Conservation (phyloP, 2,888 invertebrate genomes). For the Tromatobia lineatoria region DNA sequence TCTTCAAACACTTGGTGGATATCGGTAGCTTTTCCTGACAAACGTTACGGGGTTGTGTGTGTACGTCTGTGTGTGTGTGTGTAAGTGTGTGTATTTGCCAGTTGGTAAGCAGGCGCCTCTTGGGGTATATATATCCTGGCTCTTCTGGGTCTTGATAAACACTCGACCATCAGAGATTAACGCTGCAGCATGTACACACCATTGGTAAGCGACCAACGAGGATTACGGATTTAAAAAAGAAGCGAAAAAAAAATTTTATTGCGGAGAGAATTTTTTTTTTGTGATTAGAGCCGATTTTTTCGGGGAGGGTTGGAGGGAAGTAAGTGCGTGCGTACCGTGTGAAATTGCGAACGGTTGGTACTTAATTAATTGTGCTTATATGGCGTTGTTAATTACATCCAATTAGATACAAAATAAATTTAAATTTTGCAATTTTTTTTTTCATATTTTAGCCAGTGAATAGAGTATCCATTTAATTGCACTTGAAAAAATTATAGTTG, state of each 20-base stretch:
- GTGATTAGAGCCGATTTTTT: neutral
- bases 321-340: neutral
- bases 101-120: slow-evolving; percentile 76
- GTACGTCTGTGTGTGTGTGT: slow-evolving; percentile 38
- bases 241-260: neutral
- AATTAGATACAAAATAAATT: too few species aligned
- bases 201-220: slow-evolving; percentile 77
- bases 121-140: slow-evolving; percentile 82
- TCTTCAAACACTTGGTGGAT: slow-evolving; percentile 53
- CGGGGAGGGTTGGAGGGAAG: neutral
- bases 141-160: slow-evolving; percentile 80
- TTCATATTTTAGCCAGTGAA: too few species aligned
- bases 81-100: slow-evolving; percentile 57
- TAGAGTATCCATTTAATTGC: too few species aligned
- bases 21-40: slow-evolving; percentile 17
- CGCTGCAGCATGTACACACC: slow-evolving; percentile 80
- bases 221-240: slow-evolving; percentile 46
- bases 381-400: too few species aligned
- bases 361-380: neutral
- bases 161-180: slow-evolving; percentile 81
- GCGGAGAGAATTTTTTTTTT: slow-evolving; percentile 10
- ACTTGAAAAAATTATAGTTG: too few species aligned
- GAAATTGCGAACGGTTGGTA: neutral
- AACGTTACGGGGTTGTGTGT: slow-evolving; percentile 49
- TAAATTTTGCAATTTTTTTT: too few species aligned